Evolutionary conservation across 2,888 invertebrate genomes (phyloP).

Genomic region (Fragum sueziense): DNA sequence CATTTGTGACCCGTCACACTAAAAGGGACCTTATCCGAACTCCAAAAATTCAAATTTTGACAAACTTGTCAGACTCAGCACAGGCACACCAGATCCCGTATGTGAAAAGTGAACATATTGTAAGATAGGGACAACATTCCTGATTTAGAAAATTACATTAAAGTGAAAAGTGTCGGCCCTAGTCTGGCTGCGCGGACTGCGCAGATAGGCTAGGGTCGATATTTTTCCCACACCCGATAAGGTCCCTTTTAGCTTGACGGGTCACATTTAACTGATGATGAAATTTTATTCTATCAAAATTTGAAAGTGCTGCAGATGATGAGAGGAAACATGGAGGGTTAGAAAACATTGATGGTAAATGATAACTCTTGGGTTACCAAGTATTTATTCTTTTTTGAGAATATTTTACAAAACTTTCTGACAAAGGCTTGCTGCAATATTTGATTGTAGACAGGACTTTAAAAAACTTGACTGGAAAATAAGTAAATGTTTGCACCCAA

Average conservation of each 20-base stretch:
- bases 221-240: too few relatives aligned
- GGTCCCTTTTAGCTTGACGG: too few relatives aligned
- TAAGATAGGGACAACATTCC: not conserved
- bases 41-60: too few relatives aligned
- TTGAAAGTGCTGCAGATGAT: not conserved
- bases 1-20: too few relatives aligned
- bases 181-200: too few relatives aligned
- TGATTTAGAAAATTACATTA: not conserved
- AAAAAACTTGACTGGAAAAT: not conserved
- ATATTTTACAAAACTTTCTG: not conserved
- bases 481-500: not conserved
- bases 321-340: not conserved
- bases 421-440: not conserved
- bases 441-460: too few relatives aligned
- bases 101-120: too few relatives aligned
- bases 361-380: not conserved
- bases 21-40: too few relatives aligned
- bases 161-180: not conserved
- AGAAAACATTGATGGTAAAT: not conserved
- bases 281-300: not conserved
- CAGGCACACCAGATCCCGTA: not conserved
- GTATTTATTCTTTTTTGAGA: not conserved
- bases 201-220: too few relatives aligned
- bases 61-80: not conserved
- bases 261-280: not conserved